A percentile compares a stretch with the other conserved stretches of the same genome.
Conservation (phyloP, 2,888 invertebrate genomes). For the Tetragonula carbonaria region DNA sequence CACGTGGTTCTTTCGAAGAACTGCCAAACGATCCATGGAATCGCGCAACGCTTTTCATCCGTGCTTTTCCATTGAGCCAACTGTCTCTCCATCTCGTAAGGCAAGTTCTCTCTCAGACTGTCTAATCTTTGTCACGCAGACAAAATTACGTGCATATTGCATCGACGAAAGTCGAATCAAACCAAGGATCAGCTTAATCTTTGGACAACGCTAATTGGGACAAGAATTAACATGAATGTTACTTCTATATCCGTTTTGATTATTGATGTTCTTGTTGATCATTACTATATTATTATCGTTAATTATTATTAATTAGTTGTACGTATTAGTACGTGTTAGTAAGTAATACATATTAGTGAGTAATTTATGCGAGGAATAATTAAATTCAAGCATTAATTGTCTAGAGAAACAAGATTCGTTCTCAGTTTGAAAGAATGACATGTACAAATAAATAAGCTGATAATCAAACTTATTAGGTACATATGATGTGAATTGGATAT, state of each 20-base stretch:
- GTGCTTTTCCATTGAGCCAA: neutral
- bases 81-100: neutral
- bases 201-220: neutral
- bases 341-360: too few species aligned
- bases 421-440: too few species aligned
- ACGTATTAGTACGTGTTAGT: too few species aligned
- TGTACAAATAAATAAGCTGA: too few species aligned
- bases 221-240: too few species aligned
- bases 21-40: slow-evolving; percentile 15
- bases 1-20: slow-evolving; percentile 38
- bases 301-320: too few species aligned
- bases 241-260: too few species aligned
- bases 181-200: neutral
- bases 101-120: slow-evolving; percentile 20
- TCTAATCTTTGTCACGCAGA: neutral
- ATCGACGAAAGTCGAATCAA: neutral
- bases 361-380: too few species aligned
- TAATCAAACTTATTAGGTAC: too few species aligned
- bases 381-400: neutral
- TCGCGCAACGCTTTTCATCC: neutral
- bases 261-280: too few species aligned
- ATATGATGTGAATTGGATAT: too few species aligned
- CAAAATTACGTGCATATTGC: neutral
- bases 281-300: too few species aligned
- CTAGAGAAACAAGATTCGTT: neutral